Conservation (phyloP, 2,888 invertebrate genomes). For the Salticus scenicus region DNA sequence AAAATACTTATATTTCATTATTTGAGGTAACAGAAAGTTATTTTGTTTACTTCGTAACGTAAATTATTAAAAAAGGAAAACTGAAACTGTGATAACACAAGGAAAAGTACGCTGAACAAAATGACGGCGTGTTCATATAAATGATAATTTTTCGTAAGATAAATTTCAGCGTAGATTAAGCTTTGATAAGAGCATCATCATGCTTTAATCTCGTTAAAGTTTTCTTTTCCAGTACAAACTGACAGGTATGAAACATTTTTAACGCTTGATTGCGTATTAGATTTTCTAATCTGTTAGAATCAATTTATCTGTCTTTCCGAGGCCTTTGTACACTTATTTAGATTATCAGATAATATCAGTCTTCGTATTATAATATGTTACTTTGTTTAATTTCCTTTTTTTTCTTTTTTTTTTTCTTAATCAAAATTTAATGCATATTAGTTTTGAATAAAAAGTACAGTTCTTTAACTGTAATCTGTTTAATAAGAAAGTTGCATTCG, state of each 20-base stretch:
- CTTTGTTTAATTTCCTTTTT: too few relatives aligned
- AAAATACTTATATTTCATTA: too few relatives aligned
- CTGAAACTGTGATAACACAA: too few relatives aligned
- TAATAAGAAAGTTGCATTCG: too few relatives aligned
- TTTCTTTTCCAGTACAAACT: constrained; percentile 12
- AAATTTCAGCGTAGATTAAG: constrained; percentile 36
- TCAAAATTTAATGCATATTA: too few relatives aligned
- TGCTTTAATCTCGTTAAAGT: constrained; percentile 23
- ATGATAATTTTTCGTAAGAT: constrained; percentile 30
- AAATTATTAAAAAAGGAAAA: too few relatives aligned
- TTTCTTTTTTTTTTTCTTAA: too few relatives aligned
- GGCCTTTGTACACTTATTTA: neutral
- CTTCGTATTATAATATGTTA: neutral
- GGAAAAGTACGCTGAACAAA: too few relatives aligned
- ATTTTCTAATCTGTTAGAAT: neutral
- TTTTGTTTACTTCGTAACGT: too few relatives aligned
- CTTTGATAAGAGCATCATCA: constrained; percentile 22
- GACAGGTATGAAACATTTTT: constrained; percentile 42
- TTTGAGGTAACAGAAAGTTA: too few relatives aligned
- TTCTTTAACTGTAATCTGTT: too few relatives aligned
- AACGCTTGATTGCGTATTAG: constrained; percentile 29
- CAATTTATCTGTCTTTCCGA: neutral
- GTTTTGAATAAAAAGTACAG: too few relatives aligned
- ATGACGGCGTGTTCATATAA: neutral
- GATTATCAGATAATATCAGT: neutral